Evolutionary conservation across 2,113 vertebrate genomes (phyloP).

Genomic region (Chloropsis cyanopogon): DNA sequence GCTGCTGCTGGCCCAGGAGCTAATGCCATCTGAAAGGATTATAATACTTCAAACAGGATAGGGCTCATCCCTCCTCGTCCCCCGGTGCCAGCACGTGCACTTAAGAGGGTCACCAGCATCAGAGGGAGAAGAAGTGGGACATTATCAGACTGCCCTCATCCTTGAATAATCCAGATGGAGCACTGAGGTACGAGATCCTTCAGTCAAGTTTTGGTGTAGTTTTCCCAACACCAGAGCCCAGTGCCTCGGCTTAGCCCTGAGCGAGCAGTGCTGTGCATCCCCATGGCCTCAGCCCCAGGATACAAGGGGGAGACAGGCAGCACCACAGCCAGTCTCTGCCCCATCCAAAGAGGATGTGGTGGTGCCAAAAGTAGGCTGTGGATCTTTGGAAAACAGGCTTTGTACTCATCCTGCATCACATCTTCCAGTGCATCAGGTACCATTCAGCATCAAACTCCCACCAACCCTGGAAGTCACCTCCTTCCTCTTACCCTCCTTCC

Average conservation of each 20-base stretch:
- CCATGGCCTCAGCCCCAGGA: fast-evolving
- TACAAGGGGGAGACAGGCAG: background rate
- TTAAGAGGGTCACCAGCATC: background rate
- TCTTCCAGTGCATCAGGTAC: background rate
- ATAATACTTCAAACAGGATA: conserved; percentile 9
- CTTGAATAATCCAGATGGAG: background rate
- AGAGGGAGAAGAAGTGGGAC: background rate
- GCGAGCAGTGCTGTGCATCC: background rate
- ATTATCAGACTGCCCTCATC: background rate
- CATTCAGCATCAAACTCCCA: fast-evolving
- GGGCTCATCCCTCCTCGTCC: background rate
- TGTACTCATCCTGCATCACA: background rate
- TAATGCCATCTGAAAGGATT: conserved; percentile 51
- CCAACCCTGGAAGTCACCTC: background rate
- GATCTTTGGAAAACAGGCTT: background rate
- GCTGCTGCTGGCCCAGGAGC: background rate
- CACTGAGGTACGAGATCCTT: fast-evolving
- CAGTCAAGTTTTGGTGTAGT: background rate
- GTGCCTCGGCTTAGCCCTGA: fast-evolving
- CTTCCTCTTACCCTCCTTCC: background rate
- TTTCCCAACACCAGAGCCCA: background rate
- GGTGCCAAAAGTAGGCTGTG: background rate
- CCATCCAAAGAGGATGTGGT: fast-evolving
- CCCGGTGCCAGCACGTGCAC: fast-evolving
- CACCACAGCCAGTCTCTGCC: fast-evolving